These are phyloP conservation scores for Aspidapion aeneum DNA, from an alignment of 2,888 invertebrate species.

Conservation along the genomic window DNA sequence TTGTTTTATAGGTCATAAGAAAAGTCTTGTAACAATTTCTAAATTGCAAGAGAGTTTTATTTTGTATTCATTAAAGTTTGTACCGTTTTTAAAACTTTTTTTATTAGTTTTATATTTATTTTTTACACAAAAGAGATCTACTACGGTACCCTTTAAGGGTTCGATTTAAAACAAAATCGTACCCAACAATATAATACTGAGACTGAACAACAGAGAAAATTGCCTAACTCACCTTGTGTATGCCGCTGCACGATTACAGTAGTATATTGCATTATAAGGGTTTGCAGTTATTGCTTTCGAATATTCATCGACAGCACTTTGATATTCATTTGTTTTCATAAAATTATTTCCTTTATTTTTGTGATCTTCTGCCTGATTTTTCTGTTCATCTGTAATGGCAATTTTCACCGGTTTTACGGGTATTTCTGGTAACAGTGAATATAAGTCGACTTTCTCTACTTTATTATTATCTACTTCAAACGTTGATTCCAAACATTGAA, in stretches of 20 bases:
- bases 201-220: no score
- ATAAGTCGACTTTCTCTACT: constrained; percentile 29
- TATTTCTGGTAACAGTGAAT: constrained; percentile 25
- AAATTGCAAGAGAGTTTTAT: no score
- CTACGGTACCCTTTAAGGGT: no score
- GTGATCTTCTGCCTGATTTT: constrained; percentile 72
- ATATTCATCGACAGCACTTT: constrained; percentile 81
- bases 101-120: no score
- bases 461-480: constrained; percentile 61
- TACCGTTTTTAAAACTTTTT: no score
- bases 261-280: constrained; percentile 88
- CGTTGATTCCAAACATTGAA: constrained; percentile 91
- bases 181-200: no score
- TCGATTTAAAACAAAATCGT: no score
- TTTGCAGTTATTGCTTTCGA: constrained; percentile 86
- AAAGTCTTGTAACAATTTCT: no score
- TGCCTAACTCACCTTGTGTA: constrained; percentile 78
- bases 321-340: constrained; percentile 81
- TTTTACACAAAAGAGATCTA: no score
- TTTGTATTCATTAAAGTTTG: no score
- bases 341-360: constrained; percentile 85
- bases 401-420: constrained; percentile 11
- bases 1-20: no score
- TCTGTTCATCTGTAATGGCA: constrained; percentile 51
- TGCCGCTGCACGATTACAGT: constrained; percentile 96